Conservation (phyloP, 2,888 invertebrate genomes). For the Ophion ventricosus region DNA sequence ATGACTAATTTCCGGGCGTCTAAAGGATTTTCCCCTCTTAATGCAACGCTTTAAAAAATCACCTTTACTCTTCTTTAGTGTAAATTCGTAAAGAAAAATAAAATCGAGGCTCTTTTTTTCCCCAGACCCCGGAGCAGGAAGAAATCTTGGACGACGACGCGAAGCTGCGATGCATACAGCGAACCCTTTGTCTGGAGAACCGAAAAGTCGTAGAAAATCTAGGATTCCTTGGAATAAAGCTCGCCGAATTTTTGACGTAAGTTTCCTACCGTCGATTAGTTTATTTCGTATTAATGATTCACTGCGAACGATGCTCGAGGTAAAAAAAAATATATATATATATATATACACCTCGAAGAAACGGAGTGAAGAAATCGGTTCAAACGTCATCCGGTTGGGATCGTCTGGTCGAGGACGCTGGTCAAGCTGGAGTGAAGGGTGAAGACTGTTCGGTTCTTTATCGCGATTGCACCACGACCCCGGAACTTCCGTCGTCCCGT, state of each 20-base stretch:
- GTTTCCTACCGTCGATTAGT: slow-evolving; percentile 54
- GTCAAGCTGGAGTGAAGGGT: slow-evolving; percentile 77
- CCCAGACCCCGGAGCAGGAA: slow-evolving; percentile 77
- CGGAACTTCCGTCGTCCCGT: slow-evolving; percentile 30
- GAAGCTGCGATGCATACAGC: slow-evolving; percentile 79
- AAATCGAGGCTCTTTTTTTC: slow-evolving; percentile 28
- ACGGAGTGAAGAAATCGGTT: slow-evolving; percentile 73
- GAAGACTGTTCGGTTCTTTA: slow-evolving; percentile 80
- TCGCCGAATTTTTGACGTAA: slow-evolving; percentile 80
- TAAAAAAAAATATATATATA: slow-evolving; percentile 8
- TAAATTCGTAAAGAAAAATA: too few relatives aligned
- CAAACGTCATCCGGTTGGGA: slow-evolving; percentile 77
- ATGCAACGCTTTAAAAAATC: too few relatives aligned
- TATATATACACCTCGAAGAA: slow-evolving; percentile 19
- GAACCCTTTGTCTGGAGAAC: slow-evolving; percentile 79
- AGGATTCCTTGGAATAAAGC: slow-evolving; percentile 74
- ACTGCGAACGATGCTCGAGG: background rate
- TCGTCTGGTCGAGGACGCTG: slow-evolving; percentile 79
- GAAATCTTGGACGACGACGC: slow-evolving; percentile 77
- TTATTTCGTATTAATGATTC: background rate
- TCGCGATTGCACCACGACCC: slow-evolving; percentile 73
- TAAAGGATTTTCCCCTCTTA: too few relatives aligned
- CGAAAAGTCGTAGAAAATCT: slow-evolving; percentile 75
- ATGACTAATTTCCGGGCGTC: too few relatives aligned
- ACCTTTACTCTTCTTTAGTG: too few relatives aligned